Conservation (phyloP, 2,888 invertebrate genomes). For the Tubulanus polymorphus region DNA sequence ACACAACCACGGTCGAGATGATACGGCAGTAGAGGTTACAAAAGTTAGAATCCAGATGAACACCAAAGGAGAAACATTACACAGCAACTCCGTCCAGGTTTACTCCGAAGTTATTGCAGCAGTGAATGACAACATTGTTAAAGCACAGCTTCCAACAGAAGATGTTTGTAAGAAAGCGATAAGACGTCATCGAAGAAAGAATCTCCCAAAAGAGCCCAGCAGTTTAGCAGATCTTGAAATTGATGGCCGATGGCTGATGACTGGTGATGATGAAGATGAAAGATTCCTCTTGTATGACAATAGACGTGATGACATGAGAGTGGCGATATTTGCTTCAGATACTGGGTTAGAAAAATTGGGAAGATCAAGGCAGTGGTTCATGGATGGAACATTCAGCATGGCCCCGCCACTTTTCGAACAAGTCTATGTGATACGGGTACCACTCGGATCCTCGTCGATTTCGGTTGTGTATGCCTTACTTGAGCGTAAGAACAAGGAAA, state of each 20-base stretch:
- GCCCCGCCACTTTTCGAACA: neutral
- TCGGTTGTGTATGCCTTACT: no score
- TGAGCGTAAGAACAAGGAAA: no score
- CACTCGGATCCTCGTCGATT: no score
- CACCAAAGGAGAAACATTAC: no score
- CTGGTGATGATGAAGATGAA: neutral
- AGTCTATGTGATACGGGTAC: neutral
- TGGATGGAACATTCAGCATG: neutral
- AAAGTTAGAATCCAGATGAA: no score
- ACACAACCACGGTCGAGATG: no score
- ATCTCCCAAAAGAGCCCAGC: neutral
- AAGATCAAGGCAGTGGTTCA: neutral
- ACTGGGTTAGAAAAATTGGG: neutral
- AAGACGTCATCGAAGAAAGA: neutral
- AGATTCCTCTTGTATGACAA: neutral
- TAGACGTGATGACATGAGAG: neutral
- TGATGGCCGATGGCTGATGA: neutral
- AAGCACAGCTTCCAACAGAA: neutral
- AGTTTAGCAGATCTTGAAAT: neutral
- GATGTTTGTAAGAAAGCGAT: neutral
- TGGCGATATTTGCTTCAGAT: neutral
- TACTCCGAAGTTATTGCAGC: no score
- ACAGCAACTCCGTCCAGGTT: no score
- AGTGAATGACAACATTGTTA: no score
- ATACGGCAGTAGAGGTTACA: no score